Conservation (phyloP, 2,113 vertebrate genomes). For the Caloenas nicobarica region DNA sequence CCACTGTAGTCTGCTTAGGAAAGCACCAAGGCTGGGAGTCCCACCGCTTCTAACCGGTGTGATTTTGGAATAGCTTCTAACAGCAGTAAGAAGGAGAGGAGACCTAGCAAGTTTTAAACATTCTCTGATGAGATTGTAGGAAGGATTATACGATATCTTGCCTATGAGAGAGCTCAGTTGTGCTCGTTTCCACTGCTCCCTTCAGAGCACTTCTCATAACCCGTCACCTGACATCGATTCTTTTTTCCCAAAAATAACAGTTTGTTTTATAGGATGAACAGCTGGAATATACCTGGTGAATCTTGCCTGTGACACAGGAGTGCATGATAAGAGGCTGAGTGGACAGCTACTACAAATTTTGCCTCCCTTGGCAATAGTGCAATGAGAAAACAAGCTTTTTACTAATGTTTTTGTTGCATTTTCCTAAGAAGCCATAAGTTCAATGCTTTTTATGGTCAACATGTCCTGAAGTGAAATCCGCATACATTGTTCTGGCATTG, state of each 20-base stretch:
- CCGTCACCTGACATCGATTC: rapidly evolving
- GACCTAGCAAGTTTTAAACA: neutral
- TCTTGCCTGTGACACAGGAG: neutral
- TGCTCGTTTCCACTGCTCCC: neutral
- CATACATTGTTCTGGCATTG: neutral
- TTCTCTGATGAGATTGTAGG: neutral
- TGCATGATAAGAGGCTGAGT: neutral
- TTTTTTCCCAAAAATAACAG: neutral
- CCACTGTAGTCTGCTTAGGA: neutral
- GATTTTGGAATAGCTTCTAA: neutral
- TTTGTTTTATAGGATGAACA: neutral
- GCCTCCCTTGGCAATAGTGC: neutral
- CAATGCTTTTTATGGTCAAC: neutral
- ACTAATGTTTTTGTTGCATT: neutral
- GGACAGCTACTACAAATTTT: neutral
- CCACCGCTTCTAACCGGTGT: neutral
- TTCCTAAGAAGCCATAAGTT: neutral
- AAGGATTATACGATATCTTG: neutral
- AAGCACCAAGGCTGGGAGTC: neutral
- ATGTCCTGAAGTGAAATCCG: neutral
- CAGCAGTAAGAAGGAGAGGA: neutral
- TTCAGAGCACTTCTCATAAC: neutral
- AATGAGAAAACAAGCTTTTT: neutral
- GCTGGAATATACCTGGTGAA: neutral
- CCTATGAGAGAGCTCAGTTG: neutral